Evolutionary conservation across 2,113 vertebrate genomes (phyloP), one percentile per base, ranked within the genome.

Genomic region (Casuarius casuarius): DNA sequence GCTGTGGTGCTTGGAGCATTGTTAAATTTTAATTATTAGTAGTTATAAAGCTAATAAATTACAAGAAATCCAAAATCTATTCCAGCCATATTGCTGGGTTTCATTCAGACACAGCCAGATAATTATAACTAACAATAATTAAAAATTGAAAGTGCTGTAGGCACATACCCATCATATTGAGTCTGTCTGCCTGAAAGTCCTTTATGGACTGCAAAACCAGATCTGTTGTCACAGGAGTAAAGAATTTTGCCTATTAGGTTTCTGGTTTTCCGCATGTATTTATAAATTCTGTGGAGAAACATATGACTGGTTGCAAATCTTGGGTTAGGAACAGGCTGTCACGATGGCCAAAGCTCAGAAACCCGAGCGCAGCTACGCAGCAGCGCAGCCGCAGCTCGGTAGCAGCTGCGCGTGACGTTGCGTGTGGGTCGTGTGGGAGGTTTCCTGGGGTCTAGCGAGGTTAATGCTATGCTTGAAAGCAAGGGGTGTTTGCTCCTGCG

Each of bases 101-200:
- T 97, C 97, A 92, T 87, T 97, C 96, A 95, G 96, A 98, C 87
- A 4, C 97, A 97, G 98, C 96, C 96, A 95, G 98, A 97, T 98
- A 98, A 98, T 98, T 98, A 98, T 96, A 98, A 98, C 97, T 98
- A 97, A 97, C 96, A 98, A 98, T 98, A 98, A 98, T 98, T 98
- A 98, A 98, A 98, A 97, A 97, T 96, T 97, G 93, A 95, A 98
- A 98, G 96, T 94, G 98, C 98, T 98, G 91, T 98, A 98, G 98
- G 98, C 97, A 97, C 92, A 97, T 95, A 95, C 97, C 97, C 96
- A 97, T 97, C 97, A n/a, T 89, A 96, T 95, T 96, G 96, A 97
- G 90, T 97, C 98, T 98, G 91, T 94, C 96, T 97, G 97, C 96
- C 95, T 97, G 94, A 81, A 81, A 4, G 7, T 94, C 94, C 91